Evolutionary conservation across 1,140 invertebrate species (phyloP).

Genomic region (Colletes gigas): DNA sequence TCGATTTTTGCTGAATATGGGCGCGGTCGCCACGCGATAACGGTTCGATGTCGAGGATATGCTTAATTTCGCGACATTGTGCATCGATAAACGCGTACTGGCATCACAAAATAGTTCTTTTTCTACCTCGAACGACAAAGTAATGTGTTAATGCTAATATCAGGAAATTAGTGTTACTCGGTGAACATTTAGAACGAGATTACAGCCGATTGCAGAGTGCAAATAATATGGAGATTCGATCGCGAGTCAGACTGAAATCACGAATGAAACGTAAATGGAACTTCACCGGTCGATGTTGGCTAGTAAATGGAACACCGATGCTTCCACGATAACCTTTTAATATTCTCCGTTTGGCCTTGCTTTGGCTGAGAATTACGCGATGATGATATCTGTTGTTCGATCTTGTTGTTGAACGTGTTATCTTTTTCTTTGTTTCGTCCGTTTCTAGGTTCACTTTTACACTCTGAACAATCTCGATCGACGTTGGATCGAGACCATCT

Average conservation of each 20-base stretch:
- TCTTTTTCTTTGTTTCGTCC: too few relatives aligned
- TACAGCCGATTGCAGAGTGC: too few relatives aligned
- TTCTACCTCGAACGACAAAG: background rate
- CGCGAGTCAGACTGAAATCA: background rate
- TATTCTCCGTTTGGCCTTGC: background rate
- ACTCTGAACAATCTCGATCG: too few relatives aligned
- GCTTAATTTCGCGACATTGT: constrained; percentile 27
- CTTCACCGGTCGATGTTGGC: background rate
- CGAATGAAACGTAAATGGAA: constrained; percentile 6
- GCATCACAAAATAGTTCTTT: too few relatives aligned
- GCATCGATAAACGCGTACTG: background rate
- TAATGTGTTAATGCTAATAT: too few relatives aligned
- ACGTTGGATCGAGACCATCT: too few relatives aligned
- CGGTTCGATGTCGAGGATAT: constrained; percentile 20
- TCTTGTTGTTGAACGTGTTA: background rate
- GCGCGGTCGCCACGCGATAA: constrained; percentile 32
- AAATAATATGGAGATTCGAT: background rate
- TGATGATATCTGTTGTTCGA: constrained; percentile 1
- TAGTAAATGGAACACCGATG: constrained; percentile 1
- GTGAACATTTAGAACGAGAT: too few relatives aligned
- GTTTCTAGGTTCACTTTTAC: too few relatives aligned
- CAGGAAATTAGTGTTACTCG: too few relatives aligned
- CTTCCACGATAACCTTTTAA: background rate
- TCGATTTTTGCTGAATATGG: constrained; percentile 26
- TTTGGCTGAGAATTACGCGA: background rate